Conservation (phyloP, 2,888 invertebrate species). For the Microplitis deprimator region DNA sequence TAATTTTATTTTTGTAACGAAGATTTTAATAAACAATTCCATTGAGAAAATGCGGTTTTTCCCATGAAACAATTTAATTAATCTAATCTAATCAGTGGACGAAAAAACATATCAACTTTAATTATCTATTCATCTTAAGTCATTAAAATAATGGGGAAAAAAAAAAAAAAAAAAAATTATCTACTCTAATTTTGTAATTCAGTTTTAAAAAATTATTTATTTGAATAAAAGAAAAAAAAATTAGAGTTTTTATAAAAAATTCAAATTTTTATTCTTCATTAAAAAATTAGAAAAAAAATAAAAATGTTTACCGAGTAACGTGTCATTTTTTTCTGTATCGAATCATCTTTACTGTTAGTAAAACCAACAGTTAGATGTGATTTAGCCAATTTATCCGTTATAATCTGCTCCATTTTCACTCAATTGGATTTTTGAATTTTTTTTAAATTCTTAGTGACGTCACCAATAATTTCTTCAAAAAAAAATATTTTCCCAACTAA, state of each 20-base stretch:
- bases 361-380: slow-evolving; percentile 50
- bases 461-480: not conserved
- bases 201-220: not conserved
- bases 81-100: too few species aligned
- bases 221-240: not conserved
- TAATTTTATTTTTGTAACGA: not conserved
- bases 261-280: not conserved
- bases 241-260: not conserved
- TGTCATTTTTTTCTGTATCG: slow-evolving; percentile 52
- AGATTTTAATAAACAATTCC: not conserved
- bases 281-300: not conserved
- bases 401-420: slow-evolving; percentile 28
- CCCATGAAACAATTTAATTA: not conserved
- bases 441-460: too few species aligned
- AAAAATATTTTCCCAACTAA: not conserved
- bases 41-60: not conserved
- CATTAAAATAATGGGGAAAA: too few species aligned
- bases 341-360: slow-evolving; percentile 52
- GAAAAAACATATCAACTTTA: not conserved
- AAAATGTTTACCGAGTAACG: slow-evolving; percentile 64
- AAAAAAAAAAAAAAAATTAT: too few species aligned
- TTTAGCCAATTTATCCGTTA: slow-evolving; percentile 17
- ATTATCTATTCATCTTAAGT: too few species aligned
- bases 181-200: too few species aligned
- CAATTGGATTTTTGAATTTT: not conserved